Evolutionary conservation across 2,113 vertebrate species (phyloP), one percentile per base, ranked within the genome.

Genomic region (Regulus satrapa): DNA sequence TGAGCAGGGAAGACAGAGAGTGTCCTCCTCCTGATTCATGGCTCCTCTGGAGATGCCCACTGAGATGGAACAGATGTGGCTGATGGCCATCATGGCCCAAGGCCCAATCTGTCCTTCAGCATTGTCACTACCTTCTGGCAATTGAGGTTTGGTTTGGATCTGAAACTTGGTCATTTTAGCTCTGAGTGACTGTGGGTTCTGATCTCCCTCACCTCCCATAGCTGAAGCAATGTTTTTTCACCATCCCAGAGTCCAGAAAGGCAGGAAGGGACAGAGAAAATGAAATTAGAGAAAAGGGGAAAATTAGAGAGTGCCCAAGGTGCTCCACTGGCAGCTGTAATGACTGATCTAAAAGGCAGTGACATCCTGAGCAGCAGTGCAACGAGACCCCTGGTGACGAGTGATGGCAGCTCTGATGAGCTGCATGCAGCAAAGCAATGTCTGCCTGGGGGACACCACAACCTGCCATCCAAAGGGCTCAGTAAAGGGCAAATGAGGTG

Each of bases 331-430:
- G 66, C 52, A 66, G 52, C 67, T 83, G 16, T 8, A 45, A 78
- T 5, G 13, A 29, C 55, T 49, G 63, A 80, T 32, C 25, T 80
- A 41, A 76, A 56, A 64, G 49, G 68, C n/a, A 15, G 11, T 68
- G 82, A 66, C 83, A 71, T 36, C 63, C 62, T 1, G 8, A 63
- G 55, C 85, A 62, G 58, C 4, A 6, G 41, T 3, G 15, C 67
- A 51, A 63, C 0, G 0, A 76, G 62, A 25, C 41, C 46, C 19
- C 0, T 3, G 28, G 12, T 31, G 28, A 56, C 49, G 68, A 43
- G 58, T 0, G 38, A 61, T 6, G 40, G 77, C 67, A 79, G 67
- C 52, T 75, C 66, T 51, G 45, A 59, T 0, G 0, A 81, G 73
- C 52, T 59, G 68, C 45, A 19, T 1, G 1, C 0, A 4, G 51